Conservation (phyloP, 2,888 invertebrate species). For the Odontocerum albicorne region DNA sequence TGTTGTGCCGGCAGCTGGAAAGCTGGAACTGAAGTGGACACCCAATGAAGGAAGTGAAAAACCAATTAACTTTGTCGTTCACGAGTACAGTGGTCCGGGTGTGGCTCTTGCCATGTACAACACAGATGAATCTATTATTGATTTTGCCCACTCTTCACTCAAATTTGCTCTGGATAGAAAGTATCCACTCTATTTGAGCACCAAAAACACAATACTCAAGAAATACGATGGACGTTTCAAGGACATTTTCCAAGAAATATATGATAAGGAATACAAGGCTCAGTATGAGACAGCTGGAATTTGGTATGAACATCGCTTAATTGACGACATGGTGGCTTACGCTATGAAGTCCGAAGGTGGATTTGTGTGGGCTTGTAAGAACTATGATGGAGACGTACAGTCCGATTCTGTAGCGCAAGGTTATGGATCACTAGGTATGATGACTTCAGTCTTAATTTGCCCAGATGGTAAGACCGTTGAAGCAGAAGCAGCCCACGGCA, state of each 20-base stretch:
- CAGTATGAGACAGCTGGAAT: conserved; percentile 83
- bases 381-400: conserved; percentile 99
- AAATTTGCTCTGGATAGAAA: conserved; percentile 83
- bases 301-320: conserved; percentile 98
- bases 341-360: conserved; percentile 98
- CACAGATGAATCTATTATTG: conserved; percentile 90
- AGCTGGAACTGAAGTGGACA: conserved; percentile 80
- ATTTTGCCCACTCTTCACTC: conserved; percentile 95
- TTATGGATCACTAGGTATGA: conserved; percentile 92
- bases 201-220: conserved; percentile 96
- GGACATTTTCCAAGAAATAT: conserved; percentile 95
- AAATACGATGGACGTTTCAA: conserved; percentile 96
- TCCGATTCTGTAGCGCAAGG: conserved; percentile 98
- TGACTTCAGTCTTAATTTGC: conserved; percentile 96
- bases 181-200: conserved; percentile 91
- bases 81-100: conserved; percentile 86
- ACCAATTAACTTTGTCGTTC: conserved; percentile 72
- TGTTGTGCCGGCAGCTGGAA: conserved; percentile 89
- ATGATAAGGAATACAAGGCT: conserved; percentile 83
- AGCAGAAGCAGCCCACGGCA: conserved; percentile 98
- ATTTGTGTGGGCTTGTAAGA: conserved; percentile 99
- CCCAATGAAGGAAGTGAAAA: conserved; percentile 61
- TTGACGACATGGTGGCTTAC: conserved; percentile 99
- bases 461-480: conserved; percentile 98
- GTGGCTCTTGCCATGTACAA: conserved; percentile 96